Conservation (phyloP, 2,113 vertebrate genomes). For the Marmota flaviventris region DNA sequence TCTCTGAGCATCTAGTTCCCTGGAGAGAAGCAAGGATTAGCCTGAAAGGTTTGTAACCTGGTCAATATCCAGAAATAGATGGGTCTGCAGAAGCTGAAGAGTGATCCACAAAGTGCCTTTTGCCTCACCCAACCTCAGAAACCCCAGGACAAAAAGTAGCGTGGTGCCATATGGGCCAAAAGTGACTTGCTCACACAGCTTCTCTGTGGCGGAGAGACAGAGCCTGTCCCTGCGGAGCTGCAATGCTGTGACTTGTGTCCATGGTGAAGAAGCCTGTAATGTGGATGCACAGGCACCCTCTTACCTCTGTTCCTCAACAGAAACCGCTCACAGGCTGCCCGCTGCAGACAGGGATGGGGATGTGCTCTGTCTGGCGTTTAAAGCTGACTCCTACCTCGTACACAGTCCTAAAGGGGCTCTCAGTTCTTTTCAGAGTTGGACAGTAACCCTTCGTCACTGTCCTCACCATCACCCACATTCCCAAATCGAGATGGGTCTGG, state of each 20-base stretch:
- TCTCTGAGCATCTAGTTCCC: not conserved
- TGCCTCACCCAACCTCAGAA: not conserved
- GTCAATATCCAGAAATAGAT: not conserved
- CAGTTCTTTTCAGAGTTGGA: not conserved
- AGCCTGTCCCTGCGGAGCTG: slow-evolving; percentile 18
- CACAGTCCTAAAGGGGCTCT: not conserved
- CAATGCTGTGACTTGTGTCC: slow-evolving; percentile 51
- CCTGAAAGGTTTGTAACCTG: slow-evolving; percentile 13
- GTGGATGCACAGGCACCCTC: slow-evolving; percentile 19
- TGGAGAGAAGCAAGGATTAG: slow-evolving; percentile 20
- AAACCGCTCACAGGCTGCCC: not conserved
- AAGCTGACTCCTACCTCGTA: not conserved
- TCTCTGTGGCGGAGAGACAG: slow-evolving; percentile 33
- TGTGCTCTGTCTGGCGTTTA: not conserved
- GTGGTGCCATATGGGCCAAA: not conserved
- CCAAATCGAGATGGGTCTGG: not conserved
- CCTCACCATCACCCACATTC: not conserved
- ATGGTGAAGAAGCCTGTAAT: slow-evolving; percentile 72
- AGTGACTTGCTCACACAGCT: slow-evolving; percentile 6
- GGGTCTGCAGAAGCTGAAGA: not conserved
- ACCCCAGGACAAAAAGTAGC: not conserved
- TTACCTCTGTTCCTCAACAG: slow-evolving; percentile 60
- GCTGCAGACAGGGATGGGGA: not conserved
- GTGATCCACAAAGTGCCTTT: not conserved
- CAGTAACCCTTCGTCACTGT: not conserved